Percentiles rank a stretch among this genome's conserved stretches.
phyloP scores from a whole-genome alignment of 2,113 vertebrate species.

The Melanerpes formicivorus region DNA sequence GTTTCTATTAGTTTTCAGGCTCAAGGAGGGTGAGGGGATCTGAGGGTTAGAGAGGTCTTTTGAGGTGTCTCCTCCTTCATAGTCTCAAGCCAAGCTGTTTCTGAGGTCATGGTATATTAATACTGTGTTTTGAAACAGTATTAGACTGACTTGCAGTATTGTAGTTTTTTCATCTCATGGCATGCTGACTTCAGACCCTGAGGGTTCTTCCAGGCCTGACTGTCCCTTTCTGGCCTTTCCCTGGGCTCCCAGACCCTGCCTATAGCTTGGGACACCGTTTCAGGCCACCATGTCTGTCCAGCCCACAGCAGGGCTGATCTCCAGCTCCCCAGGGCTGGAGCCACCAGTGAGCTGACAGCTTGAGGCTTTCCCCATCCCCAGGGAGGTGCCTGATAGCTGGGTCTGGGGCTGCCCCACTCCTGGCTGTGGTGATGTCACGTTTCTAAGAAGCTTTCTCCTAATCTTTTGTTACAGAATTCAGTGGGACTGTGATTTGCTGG shows the following conservation, averaged over 20 bases:
- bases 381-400: too few species aligned
- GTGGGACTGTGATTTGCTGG: neutral
- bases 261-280: too few species aligned
- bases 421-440: too few species aligned
- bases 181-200: accelerated
- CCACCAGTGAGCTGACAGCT: too few species aligned
- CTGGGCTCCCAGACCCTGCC: too few species aligned
- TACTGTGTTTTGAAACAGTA: neutral
- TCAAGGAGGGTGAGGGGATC: neutral
- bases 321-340: too few species aligned
- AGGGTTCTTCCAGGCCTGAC: neutral
- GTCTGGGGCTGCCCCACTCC: too few species aligned
- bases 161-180: neutral
- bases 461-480: neutral
- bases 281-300: too few species aligned
- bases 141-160: neutral
- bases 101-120: neutral
- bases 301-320: too few species aligned
- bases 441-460: neutral
- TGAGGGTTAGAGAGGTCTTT: neutral
- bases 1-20: neutral
- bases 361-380: too few species aligned
- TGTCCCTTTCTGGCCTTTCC: neutral
- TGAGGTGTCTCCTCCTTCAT: neutral
- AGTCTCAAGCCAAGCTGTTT: neutral